Evolutionary conservation across 2,888 invertebrate genomes (phyloP).

Genomic region (Lasioglossum pauxillum): DNA sequence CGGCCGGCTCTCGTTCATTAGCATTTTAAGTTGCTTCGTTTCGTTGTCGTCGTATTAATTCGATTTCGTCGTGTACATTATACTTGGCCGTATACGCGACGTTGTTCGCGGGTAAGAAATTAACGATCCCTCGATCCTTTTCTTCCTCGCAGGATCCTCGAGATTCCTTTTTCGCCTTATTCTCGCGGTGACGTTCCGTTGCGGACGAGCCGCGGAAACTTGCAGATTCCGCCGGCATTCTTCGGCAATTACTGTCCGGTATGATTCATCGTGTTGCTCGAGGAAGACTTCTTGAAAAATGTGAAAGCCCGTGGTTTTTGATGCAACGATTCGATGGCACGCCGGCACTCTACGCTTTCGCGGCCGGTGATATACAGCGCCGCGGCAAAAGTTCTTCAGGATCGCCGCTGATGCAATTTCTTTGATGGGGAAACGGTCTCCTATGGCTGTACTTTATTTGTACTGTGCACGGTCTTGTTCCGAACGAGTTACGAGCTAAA

Average conservation of each 20-base stretch:
- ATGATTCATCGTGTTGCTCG: constrained; percentile 35
- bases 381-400: neutral
- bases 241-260: constrained; percentile 26
- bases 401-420: neutral
- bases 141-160: constrained; percentile 2
- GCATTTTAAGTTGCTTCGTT: constrained; percentile 65
- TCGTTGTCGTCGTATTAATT: constrained; percentile 39
- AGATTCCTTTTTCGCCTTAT: neutral
- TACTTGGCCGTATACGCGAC: constrained; percentile 29
- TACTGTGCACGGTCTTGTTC: neutral
- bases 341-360: constrained; percentile 18
- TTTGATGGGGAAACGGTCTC: neutral
- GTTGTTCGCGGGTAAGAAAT: constrained; percentile 29
- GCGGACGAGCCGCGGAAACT: constrained; percentile 20
- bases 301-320: constrained; percentile 13
- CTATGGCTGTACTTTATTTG: neutral
- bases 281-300: constrained; percentile 38
- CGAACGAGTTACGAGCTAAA: neutral
- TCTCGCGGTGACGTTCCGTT: neutral
- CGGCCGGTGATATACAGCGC: constrained; percentile 4
- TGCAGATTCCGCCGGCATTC: constrained; percentile 35
- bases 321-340: constrained; percentile 13
- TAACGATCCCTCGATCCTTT: constrained; percentile 39
- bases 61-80: constrained; percentile 46
- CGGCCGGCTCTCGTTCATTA: constrained; percentile 57